These are phyloP conservation scores for Phenganax stokvisi DNA, from an alignment of 92 coral and sea anemone species.

Conservation along the genomic window DNA sequence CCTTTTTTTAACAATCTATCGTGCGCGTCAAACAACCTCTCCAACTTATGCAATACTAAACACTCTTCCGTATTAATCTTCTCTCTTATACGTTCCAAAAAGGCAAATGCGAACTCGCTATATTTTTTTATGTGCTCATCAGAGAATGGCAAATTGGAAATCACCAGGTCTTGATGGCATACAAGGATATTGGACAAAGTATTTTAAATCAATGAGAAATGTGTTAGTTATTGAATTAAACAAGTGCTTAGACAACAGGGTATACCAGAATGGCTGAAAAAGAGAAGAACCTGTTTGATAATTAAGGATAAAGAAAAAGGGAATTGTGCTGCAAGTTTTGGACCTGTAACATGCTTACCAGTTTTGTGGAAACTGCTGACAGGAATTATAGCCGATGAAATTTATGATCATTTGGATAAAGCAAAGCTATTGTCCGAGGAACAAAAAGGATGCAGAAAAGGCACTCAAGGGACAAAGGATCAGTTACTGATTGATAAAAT, in stretches of 20 bases:
- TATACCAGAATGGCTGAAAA: neutral
- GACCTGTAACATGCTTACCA: constrained; percentile 17
- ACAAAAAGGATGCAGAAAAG: constrained; percentile 36
- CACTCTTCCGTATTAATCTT: no score
- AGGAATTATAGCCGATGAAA: neutral
- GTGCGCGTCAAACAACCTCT: no score
- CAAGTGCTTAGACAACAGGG: constrained; percentile 4
- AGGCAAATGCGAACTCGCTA: no score
- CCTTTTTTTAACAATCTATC: no score
- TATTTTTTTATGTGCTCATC: no score
- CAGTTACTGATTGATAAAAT: constrained; percentile 42
- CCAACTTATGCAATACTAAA: no score
- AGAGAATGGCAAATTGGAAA: constrained; percentile 43
- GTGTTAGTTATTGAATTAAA: constrained; percentile 38
- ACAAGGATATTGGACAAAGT: constrained; percentile 6
- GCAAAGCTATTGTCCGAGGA: constrained; percentile 3
- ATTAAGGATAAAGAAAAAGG: constrained; percentile 17
- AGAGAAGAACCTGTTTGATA: constrained; percentile 1
- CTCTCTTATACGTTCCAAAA: no score
- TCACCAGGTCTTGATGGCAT: neutral
- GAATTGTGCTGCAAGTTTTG: constrained; percentile 25
- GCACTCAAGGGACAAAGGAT: constrained; percentile 6
- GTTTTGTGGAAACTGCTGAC: neutral
- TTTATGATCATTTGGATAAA: constrained; percentile 37
- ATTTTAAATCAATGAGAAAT: neutral